Base-by-base conservation (phyloP, 2,888 invertebrate species). In the Conchocele bisecta region DNA sequence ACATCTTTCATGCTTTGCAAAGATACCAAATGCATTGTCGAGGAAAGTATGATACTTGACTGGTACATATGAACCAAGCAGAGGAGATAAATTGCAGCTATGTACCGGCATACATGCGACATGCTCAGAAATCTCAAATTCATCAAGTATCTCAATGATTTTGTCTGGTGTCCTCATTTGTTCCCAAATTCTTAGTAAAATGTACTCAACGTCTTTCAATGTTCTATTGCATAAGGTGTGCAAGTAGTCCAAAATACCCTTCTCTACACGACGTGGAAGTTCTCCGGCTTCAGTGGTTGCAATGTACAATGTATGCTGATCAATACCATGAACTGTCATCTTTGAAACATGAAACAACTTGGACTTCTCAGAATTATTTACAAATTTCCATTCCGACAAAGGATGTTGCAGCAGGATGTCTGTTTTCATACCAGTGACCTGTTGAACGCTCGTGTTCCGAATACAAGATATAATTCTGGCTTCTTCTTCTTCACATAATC, bases 61-160 rank as follows among this genome's bases (percentile, higher is more conserved):
- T 17, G 71, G 71, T 22, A 81, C 73, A 15, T 60, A 59, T 11
- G 71, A 66, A 3, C 80, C 78, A 13, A 68, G 63, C 20, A 37
- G 29, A 26, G 80, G 80, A 28, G n/a, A n/a, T n/a, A n/a, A n/a
- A n/a, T n/a, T n/a, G n/a, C n/a, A n/a, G n/a, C n/a, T n/a, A n/a
- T n/a, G n/a, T n/a, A n/a, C n/a, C n/a, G n/a, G n/a, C n/a, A n/a
- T n/a, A n/a, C n/a, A n/a, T n/a, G n/a, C n/a, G n/a, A n/a, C 48
- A 28, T 58, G 59, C 7, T 41, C 28, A 9, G 44, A n/a, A 9
- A 70, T 59, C 3, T 22, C 7, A 9, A 37, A 13, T 6, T n/a
- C 28, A 39, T 70, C 70, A 5, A 70, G 33, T n/a, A 17, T n/a
- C 7, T 17, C 20, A 9, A 11, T 17, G n/a, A 51, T 51, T 11